Evolutionary conservation across 2,888 invertebrate genomes (phyloP).

Genomic region (Orchesellides sinensis): DNA sequence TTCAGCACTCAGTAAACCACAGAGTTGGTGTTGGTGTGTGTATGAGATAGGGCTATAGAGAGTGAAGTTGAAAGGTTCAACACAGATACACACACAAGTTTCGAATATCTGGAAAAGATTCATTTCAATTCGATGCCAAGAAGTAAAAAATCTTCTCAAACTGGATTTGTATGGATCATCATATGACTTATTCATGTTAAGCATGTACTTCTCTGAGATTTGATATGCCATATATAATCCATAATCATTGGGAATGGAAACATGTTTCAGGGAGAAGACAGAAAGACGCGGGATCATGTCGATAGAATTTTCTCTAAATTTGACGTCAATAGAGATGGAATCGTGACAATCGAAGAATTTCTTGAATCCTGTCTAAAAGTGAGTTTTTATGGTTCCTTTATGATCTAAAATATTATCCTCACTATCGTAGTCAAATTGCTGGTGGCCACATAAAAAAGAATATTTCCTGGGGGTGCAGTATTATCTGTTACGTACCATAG

Average conservation of each 20-base stretch:
- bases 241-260: slow-evolving; percentile 55
- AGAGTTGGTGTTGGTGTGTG: too few species aligned
- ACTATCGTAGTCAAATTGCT: too few species aligned
- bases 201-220: slow-evolving; percentile 37
- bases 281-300: slow-evolving; percentile 91
- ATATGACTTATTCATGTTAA: slow-evolving; percentile 61
- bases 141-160: slow-evolving; percentile 18
- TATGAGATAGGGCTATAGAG: too few species aligned
- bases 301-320: slow-evolving; percentile 93
- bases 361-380: slow-evolving; percentile 95
- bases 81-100: too few species aligned
- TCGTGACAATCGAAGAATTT: slow-evolving; percentile 96
- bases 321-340: slow-evolving; percentile 94
- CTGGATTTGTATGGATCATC: slow-evolving; percentile 52
- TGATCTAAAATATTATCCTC: too few species aligned
- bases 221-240: slow-evolving; percentile 36
- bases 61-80: too few species aligned
- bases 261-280: slow-evolving; percentile 84
- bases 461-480: too few species aligned
- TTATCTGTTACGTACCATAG: too few species aligned
- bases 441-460: too few species aligned
- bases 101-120: neutral
- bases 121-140: slow-evolving; percentile 10
- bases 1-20: too few species aligned
- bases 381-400: slow-evolving; percentile 70